phyloP scores from a whole-genome alignment of 2,113 vertebrate species.

The Podarcis cretensis region DNA sequence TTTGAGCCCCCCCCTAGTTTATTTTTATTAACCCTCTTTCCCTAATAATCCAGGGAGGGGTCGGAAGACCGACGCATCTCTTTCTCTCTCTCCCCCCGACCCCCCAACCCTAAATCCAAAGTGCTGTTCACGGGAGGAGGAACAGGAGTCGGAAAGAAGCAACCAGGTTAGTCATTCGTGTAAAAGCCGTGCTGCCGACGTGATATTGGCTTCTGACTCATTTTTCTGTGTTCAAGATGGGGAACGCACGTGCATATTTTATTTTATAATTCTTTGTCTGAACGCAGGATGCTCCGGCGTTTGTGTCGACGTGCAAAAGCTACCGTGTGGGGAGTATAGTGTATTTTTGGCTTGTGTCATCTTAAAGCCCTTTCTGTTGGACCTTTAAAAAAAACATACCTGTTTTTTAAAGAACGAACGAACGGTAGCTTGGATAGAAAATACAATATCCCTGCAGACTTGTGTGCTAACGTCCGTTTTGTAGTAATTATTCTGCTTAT shows the following conservation, averaged over 20 bases:
- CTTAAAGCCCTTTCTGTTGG: not conserved
- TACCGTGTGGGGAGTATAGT: not conserved
- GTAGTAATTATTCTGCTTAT: not conserved
- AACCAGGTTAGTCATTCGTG: conserved; percentile 12
- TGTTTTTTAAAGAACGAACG: not conserved
- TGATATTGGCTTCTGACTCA: not conserved
- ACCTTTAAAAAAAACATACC: not conserved
- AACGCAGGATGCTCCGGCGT: not conserved
- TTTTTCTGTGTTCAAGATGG: not conserved
- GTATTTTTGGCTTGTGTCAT: not conserved
- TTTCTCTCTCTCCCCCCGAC: not conserved
- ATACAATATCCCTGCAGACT: too few relatives aligned
- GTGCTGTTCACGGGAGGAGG: not conserved
- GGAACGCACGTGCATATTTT: not conserved
- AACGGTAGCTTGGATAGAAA: not conserved
- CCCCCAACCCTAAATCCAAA: too few relatives aligned
- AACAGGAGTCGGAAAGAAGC: not conserved
- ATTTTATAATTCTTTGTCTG: not conserved
- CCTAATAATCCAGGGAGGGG: not conserved
- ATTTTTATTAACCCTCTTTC: not conserved
- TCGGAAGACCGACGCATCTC: not conserved
- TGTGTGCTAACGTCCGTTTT: not conserved
- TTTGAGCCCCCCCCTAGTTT: not conserved
- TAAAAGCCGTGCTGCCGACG: not conserved
- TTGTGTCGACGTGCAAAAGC: not conserved